Evolutionary conservation across 2,113 vertebrate genomes (phyloP).

Genomic region (Cyrtonyx montezumae): DNA sequence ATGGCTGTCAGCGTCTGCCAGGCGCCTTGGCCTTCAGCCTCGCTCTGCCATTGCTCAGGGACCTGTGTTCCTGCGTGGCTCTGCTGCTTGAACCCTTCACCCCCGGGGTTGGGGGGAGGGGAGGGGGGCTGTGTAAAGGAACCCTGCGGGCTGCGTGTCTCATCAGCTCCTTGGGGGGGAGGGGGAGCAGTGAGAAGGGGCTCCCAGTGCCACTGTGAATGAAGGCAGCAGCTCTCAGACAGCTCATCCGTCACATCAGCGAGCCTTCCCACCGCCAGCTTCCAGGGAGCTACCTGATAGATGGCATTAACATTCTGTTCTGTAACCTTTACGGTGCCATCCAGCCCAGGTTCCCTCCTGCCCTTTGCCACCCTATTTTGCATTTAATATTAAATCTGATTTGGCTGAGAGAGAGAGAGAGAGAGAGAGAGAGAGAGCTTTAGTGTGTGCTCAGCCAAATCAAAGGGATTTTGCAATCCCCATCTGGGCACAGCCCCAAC

Average conservation of each 20-base stretch:
- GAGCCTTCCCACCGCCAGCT: background rate
- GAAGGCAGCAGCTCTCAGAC: background rate
- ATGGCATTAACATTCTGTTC: background rate
- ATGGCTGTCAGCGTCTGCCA: background rate
- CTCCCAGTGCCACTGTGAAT: background rate
- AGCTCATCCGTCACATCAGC: background rate
- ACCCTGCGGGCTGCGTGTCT: background rate
- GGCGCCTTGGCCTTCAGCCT: background rate
- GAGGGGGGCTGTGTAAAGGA: rapidly evolving
- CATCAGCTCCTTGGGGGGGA: background rate
- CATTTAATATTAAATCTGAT: conserved; percentile 4
- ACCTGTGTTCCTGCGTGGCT: background rate
- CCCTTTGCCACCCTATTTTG: background rate
- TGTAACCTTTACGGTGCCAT: background rate
- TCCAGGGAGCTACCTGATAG: background rate
- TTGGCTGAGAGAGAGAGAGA: background rate
- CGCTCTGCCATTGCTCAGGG: rapidly evolving
- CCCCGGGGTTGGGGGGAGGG: background rate
- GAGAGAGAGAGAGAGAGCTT: background rate
- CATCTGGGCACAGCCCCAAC: background rate
- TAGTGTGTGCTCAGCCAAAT: background rate
- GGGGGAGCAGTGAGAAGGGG: rapidly evolving
- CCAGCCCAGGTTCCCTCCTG: background rate
- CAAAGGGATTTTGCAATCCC: background rate
- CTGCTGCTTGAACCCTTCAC: background rate